phyloP scores from a whole-genome alignment of 2,113 vertebrate genomes.

The Ailurus styani region DNA sequence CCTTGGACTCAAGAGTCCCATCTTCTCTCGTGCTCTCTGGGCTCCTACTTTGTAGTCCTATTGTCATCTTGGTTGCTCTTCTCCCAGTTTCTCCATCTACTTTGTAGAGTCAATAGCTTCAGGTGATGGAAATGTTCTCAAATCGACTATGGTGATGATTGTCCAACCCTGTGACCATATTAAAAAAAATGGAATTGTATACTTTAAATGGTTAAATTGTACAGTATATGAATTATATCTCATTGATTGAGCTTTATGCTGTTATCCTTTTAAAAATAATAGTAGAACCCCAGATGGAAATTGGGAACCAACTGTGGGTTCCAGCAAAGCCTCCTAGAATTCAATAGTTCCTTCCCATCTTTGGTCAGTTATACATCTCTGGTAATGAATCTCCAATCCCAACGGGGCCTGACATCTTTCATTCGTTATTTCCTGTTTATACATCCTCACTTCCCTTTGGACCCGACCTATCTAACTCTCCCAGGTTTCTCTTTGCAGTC shows the following conservation, averaged over 20 bases:
- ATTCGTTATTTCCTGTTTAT: neutral
- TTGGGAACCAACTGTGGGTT: neutral
- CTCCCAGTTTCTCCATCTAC: constrained; percentile 12
- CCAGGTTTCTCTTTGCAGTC: neutral
- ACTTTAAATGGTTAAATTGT: constrained; percentile 32
- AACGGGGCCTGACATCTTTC: neutral
- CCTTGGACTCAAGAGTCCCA: neutral
- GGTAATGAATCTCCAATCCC: neutral
- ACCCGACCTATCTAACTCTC: neutral
- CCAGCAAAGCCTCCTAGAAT: constrained; percentile 17
- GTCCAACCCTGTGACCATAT: constrained; percentile 34
- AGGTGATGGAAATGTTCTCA: constrained; percentile 10
- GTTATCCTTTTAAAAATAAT: constrained; percentile 14
- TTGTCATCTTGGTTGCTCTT: neutral
- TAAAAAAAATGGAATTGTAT: constrained; percentile 5
- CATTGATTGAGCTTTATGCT: constrained; percentile 18
- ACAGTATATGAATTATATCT: constrained; percentile 28
- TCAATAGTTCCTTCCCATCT: neutral
- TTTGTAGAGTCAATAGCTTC: constrained; percentile 22
- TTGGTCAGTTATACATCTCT: neutral
- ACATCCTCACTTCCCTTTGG: neutral
- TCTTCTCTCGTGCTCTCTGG: neutral
- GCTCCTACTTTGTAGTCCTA: neutral
- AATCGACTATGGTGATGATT: neutral
- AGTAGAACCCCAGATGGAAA: constrained; percentile 21